Percentiles rank a stretch among this genome's conserved stretches.
Evolutionary conservation across 2,888 invertebrate genomes (phyloP).

Genomic region (Campaea margaritaria): DNA sequence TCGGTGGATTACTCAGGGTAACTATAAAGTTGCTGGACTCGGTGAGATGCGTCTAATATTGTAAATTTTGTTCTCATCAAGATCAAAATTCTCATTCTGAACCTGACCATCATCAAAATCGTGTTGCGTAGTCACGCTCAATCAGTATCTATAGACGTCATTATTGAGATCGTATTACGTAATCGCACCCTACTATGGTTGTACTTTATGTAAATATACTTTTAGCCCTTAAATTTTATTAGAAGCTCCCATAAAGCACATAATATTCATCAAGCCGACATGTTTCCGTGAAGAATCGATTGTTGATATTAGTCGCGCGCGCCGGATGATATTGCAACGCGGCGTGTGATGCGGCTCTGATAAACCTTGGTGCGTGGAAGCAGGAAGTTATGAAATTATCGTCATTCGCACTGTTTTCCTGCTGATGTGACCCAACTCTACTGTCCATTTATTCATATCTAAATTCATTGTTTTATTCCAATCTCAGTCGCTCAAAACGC

Average conservation of each 20-base stretch:
- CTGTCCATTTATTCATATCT: neutral
- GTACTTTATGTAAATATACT: neutral
- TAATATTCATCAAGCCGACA: conserved; percentile 3
- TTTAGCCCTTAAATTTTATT: neutral
- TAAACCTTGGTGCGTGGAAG: conserved; percentile 26
- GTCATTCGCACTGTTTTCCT: neutral
- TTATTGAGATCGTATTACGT: too few species aligned
- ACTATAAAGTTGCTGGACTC: too few species aligned
- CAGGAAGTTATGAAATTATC: conserved; percentile 26
- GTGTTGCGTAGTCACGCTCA: too few species aligned
- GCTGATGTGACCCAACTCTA: conserved; percentile 1
- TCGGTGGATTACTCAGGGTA: neutral
- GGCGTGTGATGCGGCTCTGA: conserved; percentile 9
- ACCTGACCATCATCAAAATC: too few species aligned
- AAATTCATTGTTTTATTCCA: too few species aligned
- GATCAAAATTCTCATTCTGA: neutral
- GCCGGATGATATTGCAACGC: conserved; percentile 21
- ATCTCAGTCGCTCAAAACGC: too few species aligned
- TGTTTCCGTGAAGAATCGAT: conserved; percentile 24
- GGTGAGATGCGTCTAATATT: neutral
- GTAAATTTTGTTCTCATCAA: neutral
- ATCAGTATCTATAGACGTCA: too few species aligned
- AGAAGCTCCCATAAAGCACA: neutral
- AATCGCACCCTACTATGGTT: too few species aligned
- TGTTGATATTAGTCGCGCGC: conserved; percentile 17